Evolutionary conservation across 2,113 vertebrate species (phyloP), one percentile per base, ranked within the genome.

Genomic region (Leptobrachium leishanense): DNA sequence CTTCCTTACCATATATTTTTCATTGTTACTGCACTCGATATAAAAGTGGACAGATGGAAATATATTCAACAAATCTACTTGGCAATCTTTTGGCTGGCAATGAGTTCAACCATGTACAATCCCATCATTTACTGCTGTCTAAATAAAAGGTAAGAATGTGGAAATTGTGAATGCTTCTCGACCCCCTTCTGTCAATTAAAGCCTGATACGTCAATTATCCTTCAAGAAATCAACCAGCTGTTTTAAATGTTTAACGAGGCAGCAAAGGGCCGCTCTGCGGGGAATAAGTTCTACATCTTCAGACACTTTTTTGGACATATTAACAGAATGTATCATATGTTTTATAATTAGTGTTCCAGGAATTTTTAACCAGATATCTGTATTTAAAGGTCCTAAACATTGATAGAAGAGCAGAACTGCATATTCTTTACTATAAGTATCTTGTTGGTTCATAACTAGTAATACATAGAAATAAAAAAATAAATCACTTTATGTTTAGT

Each of bases 81-180:
- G 86, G 95, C 95, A 0, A 94, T 96, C 75, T 92, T 99, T 88
- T 98, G 97, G 96, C 92, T 99, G 78, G 97, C 97, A 54, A 99
- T 99, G 98, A 99, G 97, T 86, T 98, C 96, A 40, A 98, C 97
- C 46, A 99, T 99, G 97, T 98, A 98, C 87, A 99, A 99, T 78
- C 97, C 97, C 74, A 98, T 99, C 86, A 99, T 99, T 90, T 99
- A 99, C 92, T 99, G 96, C 86, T 99, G 97, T 85, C 93, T 99
- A 71, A 98, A 99, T 87, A 98, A 96, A 88, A 95, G 97, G 97
- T 98, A 90, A 87, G 91, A 83, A 59, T 59, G 55, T 2, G 1
- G 43, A 42, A 64, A 7, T 75, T 68, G 55, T 41, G 41, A 68
- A 82, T 79, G 15, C 43, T 15, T 53, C 39, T 72, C 4, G 15